Base-by-base conservation (phyloP, 2,888 invertebrate species). In the Scaptomyza caliginosa region DNA sequence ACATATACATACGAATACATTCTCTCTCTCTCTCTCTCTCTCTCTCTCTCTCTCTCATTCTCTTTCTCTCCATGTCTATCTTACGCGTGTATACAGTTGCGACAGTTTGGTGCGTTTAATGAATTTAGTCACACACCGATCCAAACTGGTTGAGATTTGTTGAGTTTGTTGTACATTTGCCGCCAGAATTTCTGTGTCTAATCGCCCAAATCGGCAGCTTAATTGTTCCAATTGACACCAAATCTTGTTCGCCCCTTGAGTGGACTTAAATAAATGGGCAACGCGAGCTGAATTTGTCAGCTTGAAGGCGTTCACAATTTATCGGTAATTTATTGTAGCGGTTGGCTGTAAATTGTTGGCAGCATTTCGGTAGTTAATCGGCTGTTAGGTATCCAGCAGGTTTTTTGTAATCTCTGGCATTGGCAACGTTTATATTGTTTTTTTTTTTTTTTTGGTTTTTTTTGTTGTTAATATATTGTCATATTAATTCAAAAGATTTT, bases 21-120 rank as follows among this genome's bases (percentile, higher is more conserved):
- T 28, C 30, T 16, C 34, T 30, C n/a, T 30, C n/a, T 11, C 0
- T n/a, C n/a, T 36, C 13, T 19, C 34, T 30, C 40, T 38, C 17
- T 19, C 26, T 17, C 13, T 13, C 39, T n/a, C 36, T 36, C 23
- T 30, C 34, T 2, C 32, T 26, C 2, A 10, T 8, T 26, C 26
- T 26, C 10, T 32, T n/a, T 17, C 49, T 28, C 46, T 34, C 40
- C 24, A 49, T 34, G 52, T 21, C 51, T 34, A 56, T 39, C 58
- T 10, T 51, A 48, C 34, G 28, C 16, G 24, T n/a, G 19, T 13
- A n/a, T 19, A 48, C 40, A 75, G 69, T 79, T 90, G 87, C 76
- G 81, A 85, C 90, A 91, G 91, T 91, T 91, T 91, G 91, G 90
- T 90, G 91, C 91, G 90, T 91, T 90, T 91, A 91, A 91, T 91